phyloP scores from a whole-genome alignment of 2,113 vertebrate species.

The Scophthalmus maximus region DNA sequence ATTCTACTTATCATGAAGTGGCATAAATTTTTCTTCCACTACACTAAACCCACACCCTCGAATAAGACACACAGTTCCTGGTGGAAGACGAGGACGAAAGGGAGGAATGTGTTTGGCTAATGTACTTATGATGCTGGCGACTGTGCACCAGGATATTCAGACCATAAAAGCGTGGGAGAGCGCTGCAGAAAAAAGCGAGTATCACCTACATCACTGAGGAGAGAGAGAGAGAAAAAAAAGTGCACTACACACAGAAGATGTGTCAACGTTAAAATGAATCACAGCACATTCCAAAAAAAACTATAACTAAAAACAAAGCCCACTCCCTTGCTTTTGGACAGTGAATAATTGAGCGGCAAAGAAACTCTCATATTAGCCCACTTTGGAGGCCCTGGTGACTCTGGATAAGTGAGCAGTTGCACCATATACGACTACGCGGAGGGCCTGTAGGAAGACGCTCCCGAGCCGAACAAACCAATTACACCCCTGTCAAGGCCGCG shows the following conservation, averaged over 20 bases:
- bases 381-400: slow-evolving; percentile 47
- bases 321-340: slow-evolving; percentile 27
- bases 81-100: slow-evolving; percentile 4
- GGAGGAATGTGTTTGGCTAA: neutral
- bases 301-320: neutral
- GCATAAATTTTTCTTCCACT: slow-evolving; percentile 12
- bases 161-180: slow-evolving; percentile 30
- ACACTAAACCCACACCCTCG: slow-evolving; percentile 38
- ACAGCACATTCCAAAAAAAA: slow-evolving; percentile 7
- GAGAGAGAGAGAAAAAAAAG: slow-evolving; percentile 28
- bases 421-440: slow-evolving; percentile 4
- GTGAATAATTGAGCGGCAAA: slow-evolving; percentile 53
- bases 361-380: slow-evolving; percentile 45
- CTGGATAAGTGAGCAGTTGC: slow-evolving; percentile 45
- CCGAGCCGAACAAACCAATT: slow-evolving; percentile 68
- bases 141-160: slow-evolving; percentile 22
- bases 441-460: slow-evolving; percentile 60
- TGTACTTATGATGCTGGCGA: neutral
- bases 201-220: slow-evolving; percentile 52
- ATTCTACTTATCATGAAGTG: neutral
- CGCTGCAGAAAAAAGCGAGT: slow-evolving; percentile 12
- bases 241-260: slow-evolving; percentile 17
- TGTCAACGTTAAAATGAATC: slow-evolving; percentile 56
- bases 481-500: slow-evolving; percentile 52
- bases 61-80: slow-evolving; percentile 31